These are phyloP conservation scores for Masticophis lateralis DNA, from an alignment of 2,797 vertebrate species.

Conservation along the genomic window DNA sequence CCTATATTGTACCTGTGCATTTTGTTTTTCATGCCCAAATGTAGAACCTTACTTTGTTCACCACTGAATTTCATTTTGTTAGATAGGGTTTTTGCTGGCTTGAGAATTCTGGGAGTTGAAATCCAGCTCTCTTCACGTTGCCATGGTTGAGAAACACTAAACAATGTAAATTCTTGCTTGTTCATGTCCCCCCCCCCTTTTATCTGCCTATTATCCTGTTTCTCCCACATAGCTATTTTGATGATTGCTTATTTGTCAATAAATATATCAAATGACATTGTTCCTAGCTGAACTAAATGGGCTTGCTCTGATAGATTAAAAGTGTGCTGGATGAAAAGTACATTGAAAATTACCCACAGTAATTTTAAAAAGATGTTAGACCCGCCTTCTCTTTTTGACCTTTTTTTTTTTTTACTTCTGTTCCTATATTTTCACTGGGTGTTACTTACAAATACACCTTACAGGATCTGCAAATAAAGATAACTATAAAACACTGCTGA, in stretches of 20 bases:
- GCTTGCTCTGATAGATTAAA: background rate
- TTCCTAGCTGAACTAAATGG: background rate
- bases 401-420: background rate
- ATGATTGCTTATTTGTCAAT: background rate
- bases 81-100: no score
- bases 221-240: background rate
- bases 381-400: background rate
- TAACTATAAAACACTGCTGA: background rate
- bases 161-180: background rate
- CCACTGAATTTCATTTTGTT: no score
- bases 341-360: background rate
- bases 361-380: background rate
- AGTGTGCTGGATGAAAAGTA: background rate
- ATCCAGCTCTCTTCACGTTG: background rate
- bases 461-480: background rate
- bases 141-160: background rate
- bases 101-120: no score
- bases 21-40: no score
- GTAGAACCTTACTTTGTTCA: no score
- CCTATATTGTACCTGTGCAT: no score
- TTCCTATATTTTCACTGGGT: background rate
- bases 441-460: background rate
- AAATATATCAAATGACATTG: background rate
- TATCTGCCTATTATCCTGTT: background rate
- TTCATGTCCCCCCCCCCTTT: background rate